Conservation (phyloP, 2,113 vertebrate genomes). For the Atherinomorus stipes region DNA sequence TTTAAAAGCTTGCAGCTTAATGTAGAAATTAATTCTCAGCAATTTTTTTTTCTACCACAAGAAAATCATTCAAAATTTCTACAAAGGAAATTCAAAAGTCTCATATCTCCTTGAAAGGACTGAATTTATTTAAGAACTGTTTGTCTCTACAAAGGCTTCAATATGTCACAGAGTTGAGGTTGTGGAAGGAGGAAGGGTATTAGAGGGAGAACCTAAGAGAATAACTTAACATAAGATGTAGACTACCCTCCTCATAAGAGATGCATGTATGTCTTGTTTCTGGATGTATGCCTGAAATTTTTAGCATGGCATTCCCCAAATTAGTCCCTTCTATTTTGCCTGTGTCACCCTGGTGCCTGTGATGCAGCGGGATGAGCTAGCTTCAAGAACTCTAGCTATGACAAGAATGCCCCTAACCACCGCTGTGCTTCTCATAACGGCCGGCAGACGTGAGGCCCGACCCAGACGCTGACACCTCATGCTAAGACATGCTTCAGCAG, state of each 20-base stretch:
- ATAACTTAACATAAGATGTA: neutral
- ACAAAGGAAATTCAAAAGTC: too few relatives aligned
- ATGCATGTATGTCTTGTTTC: neutral
- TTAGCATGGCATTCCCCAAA: conserved; percentile 28
- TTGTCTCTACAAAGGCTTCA: too few relatives aligned
- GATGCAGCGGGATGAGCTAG: conserved; percentile 58
- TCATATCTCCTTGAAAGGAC: too few relatives aligned
- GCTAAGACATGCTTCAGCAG: conserved; percentile 62
- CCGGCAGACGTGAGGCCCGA: conserved; percentile 56
- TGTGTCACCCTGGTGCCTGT: conserved; percentile 46
- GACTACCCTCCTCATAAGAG: neutral
- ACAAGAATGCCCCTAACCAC: conserved; percentile 66
- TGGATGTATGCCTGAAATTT: neutral
- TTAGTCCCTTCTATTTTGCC: conserved; percentile 37
- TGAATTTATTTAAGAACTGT: too few relatives aligned
- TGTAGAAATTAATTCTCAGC: too few relatives aligned
- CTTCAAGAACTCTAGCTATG: conserved; percentile 59
- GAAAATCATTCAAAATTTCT: too few relatives aligned
- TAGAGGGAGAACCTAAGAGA: neutral
- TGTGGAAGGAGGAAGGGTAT: too few relatives aligned
- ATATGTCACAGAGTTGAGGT: too few relatives aligned
- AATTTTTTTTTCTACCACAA: too few relatives aligned
- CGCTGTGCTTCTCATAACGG: conserved; percentile 56
- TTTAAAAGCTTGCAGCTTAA: neutral
- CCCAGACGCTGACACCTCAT: conserved; percentile 62